A percentile compares a stretch with the other conserved stretches of the same genome.
Conservation (phyloP, 2,113 vertebrate species). For the Amphilophus citrinellus region DNA sequence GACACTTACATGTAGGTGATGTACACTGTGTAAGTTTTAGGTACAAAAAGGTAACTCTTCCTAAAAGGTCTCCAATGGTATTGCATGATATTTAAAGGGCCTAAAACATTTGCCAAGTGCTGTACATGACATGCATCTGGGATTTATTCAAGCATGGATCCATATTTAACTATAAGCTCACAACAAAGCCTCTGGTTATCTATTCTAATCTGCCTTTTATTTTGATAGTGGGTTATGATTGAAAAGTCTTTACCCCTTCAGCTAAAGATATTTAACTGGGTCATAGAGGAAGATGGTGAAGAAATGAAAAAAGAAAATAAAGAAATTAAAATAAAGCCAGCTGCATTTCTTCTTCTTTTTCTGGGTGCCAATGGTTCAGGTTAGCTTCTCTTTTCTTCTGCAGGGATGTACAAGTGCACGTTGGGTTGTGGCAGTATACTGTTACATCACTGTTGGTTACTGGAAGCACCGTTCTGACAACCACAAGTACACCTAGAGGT, state of each 20-base stretch:
- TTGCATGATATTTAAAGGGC: neutral
- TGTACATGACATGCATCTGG: neutral
- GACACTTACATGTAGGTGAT: neutral
- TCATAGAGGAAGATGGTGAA: neutral
- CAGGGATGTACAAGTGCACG: neutral
- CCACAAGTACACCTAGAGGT: neutral
- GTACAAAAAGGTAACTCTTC: neutral
- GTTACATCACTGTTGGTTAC: neutral
- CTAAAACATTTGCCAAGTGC: neutral
- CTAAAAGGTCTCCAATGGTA: neutral
- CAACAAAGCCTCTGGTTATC: conserved; percentile 30
- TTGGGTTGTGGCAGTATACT: neutral
- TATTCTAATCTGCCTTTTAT: conserved; percentile 24
- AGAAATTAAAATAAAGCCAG: neutral
- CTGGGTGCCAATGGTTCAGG: neutral
- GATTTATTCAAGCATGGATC: neutral
- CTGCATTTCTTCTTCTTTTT: neutral
- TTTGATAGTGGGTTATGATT: conserved; percentile 15
- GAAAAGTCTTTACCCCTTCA: conserved; percentile 24
- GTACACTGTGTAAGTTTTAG: neutral
- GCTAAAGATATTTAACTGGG: conserved; percentile 35
- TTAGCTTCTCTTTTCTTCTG: no score
- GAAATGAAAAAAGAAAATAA: neutral
- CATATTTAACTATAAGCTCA: conserved; percentile 30
- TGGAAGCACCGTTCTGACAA: neutral